Evolutionary conservation across 1,140 invertebrate genomes (phyloP), one percentile per base, ranked within the genome.

Genomic region (Pogonus chalceus): DNA sequence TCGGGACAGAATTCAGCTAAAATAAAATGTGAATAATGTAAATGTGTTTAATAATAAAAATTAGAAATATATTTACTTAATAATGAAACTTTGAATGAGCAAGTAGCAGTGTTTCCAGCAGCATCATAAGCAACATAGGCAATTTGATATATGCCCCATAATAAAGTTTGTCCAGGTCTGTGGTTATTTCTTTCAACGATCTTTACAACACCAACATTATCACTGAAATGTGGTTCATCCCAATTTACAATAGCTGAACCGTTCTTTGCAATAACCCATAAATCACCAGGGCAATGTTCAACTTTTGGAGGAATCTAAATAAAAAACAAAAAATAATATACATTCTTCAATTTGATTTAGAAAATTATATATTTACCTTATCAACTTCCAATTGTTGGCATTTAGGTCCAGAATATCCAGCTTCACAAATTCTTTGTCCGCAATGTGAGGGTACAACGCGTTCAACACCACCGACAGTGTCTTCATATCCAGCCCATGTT

Each of bases 401-500:
- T 67, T 90, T 88, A 43, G 79, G 65, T 47, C 91, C 91, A 18
- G 81, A 79, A 66, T 91, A 92, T 52, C 91, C 91, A 49, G 85
- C 83, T 12, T 87, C 83, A 65, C 91, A 95, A 20, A 87, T 80
- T 63, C 87, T 79, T 67, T 94, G 87, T 2, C 92, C 92, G 62
- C 92, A 95, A 55, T 88, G 81, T 0, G 90, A 92, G n/a, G 91
- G 91, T 4, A 92, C 89, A 35, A 89, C 82, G 63, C 90, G 78
- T 72, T 95, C 91, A 23, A 95, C 90, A n/a, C 90, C 91, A 37
- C 92, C 91, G 35, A 79, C 66, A 1, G 86, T 85, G 51, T 90
- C 82, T 65, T 96, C 92, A 67, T 95, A 97, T 24, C 92, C 92
- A 14, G 89, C 84, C 91, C 93, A 97, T 31, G 91, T 92, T 0